Percentiles rank a stretch among this genome's conserved stretches.
Conservation (phyloP, 2,113 vertebrate genomes). For the Amphilophus citrinellus region DNA sequence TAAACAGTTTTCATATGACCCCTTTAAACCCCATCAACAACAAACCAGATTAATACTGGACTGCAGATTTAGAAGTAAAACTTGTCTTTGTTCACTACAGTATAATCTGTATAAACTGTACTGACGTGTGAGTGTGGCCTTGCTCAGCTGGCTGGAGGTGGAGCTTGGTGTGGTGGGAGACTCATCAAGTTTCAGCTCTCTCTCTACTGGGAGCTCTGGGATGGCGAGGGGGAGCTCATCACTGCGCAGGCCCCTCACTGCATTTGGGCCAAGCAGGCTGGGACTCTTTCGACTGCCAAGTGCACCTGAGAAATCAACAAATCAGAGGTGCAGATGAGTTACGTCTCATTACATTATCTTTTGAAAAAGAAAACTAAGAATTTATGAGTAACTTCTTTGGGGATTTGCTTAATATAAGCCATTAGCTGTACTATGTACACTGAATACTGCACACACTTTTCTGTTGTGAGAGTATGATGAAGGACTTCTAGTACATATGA, state of each 20-base stretch:
- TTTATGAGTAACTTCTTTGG: background rate
- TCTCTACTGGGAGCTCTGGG: conserved; percentile 86
- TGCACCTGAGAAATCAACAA: conserved; percentile 1
- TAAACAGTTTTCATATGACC: background rate
- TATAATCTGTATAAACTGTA: conserved; percentile 10
- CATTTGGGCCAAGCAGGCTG: conserved; percentile 67
- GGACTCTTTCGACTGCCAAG: conserved; percentile 72
- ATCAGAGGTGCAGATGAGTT: background rate
- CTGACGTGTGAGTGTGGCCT: conserved; percentile 82
- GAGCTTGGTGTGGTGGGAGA: conserved; percentile 78
- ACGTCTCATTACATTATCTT: background rate
- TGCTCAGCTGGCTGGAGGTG: conserved; percentile 75
- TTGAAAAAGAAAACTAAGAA: background rate
- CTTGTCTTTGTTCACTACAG: background rate
- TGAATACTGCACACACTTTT: no score
- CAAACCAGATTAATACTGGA: background rate
- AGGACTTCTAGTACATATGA: background rate
- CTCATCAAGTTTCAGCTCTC: conserved; percentile 86
- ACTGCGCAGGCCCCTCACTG: conserved; percentile 71
- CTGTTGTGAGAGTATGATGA: no score
- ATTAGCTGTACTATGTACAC: no score
- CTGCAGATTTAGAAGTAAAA: background rate
- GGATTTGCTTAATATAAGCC: no score
- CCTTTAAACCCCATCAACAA: background rate
- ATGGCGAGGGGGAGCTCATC: conserved; percentile 87